phyloP scores from a whole-genome alignment of 2,888 invertebrate genomes.

The Neria commutata region DNA sequence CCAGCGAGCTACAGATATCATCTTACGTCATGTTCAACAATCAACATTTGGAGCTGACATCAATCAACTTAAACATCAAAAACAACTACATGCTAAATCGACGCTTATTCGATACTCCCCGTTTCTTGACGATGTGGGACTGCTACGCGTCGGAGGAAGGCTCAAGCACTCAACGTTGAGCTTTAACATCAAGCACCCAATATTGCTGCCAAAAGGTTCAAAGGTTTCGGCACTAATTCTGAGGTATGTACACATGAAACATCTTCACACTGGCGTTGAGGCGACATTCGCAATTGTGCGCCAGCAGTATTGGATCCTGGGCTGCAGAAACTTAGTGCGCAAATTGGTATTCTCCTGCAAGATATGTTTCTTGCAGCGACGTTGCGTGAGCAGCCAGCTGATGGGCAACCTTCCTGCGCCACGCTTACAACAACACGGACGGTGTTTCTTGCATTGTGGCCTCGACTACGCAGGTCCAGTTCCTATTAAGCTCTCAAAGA shows the following conservation, averaged over 20 bases:
- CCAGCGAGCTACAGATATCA: no score
- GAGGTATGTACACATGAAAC: slow-evolving; percentile 2
- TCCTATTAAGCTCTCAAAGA: slow-evolving; percentile 14
- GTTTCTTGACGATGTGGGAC: not conserved
- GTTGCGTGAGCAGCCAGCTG: slow-evolving; percentile 7
- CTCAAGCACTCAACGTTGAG: not conserved
- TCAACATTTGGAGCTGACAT: no score
- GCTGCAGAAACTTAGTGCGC: slow-evolving; percentile 18
- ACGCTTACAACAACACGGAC: not conserved
- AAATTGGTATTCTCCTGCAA: slow-evolving; percentile 16
- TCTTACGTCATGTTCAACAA: no score
- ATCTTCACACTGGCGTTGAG: no score
- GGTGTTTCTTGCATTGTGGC: slow-evolving; percentile 16
- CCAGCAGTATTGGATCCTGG: slow-evolving; percentile 25
- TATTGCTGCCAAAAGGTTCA: slow-evolving; percentile 12
- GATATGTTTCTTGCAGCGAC: slow-evolving; percentile 23
- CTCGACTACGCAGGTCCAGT: slow-evolving; percentile 22
- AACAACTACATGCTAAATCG: no score
- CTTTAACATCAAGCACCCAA: slow-evolving; percentile 17
- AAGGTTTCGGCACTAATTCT: slow-evolving; percentile 13
- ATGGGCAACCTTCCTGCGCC: slow-evolving; percentile 21
- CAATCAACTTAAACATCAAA: no score
- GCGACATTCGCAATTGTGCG: slow-evolving; percentile 12
- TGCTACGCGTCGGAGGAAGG: not conserved
- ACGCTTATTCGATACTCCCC: not conserved